Base-by-base conservation (phyloP, 2,113 vertebrate species). In the Diglossa brunneiventris region DNA sequence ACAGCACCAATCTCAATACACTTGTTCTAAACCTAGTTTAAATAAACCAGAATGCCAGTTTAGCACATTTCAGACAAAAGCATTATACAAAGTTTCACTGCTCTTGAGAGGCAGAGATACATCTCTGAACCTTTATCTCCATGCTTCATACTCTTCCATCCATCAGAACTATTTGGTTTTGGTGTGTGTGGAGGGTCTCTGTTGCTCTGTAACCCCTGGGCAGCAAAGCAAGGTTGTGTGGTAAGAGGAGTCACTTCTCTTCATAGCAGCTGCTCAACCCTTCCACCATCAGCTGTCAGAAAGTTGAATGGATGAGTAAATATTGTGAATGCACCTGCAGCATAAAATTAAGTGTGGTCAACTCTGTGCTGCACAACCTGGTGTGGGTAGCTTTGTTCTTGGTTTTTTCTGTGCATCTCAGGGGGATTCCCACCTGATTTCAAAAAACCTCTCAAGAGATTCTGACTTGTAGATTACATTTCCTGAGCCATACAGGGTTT, bases 391-490 rank as follows among this genome's bases (percentile, higher is more conserved):
- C 31, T 16, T 5, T 31, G 55, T 58, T 59, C 23, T 33, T 31
- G 7, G 4, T 26, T 70, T 66, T 55, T 66, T 49, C 41, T 76
- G 33, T 76, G 46, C 16, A 7, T 55, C 75, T 46, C 85, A 31
- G 21, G 46, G 47, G 59, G 10, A 6, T 53, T 94, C 55, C 16
- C 63, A 77, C 63, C 53, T 85, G 74, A 81, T 75, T 81, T 67
- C 39, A 89, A 19, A 27, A 74, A 73, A 79, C 10, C 42, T 87
- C 41, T 76, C 31, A 46, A 49, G 80, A 63, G 79, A 56, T 64
- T 89, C n/a, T 94, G 73, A 53, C 62, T 89, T 87, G 44, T 91
- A 75, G 77, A 30, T 89, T 74, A 30, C 23, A 4, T 41, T 95
- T 95, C 85, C 85, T 85, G 75, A 77, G 16, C 62, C 20, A 23